phyloP scores from a whole-genome alignment of 1,140 invertebrate genomes.

The Hycleus phaleratus region DNA sequence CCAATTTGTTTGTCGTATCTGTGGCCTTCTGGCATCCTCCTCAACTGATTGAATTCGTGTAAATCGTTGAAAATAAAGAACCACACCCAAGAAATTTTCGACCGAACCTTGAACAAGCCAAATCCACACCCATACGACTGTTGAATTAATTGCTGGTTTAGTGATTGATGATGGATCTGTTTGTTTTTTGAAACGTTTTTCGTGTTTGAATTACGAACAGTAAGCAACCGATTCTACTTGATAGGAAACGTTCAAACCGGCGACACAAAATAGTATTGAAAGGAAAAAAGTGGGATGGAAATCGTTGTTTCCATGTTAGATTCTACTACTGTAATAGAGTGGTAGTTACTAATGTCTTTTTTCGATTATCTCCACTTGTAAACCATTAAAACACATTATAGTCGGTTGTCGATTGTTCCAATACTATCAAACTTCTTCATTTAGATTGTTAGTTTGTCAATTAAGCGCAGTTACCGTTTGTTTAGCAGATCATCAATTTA shows the following conservation, averaged over 20 bases:
- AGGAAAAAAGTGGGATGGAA: neutral
- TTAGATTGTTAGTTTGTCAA: too few species aligned
- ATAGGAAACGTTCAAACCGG: neutral
- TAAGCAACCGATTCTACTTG: too few species aligned
- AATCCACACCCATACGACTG: neutral
- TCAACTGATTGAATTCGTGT: neutral
- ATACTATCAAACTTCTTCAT: too few species aligned
- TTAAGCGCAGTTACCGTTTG: too few species aligned
- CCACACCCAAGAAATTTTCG: too few species aligned
- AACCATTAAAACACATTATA: neutral
- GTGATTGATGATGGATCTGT: slow-evolving; percentile 9
- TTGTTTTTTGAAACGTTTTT: slow-evolving; percentile 15
- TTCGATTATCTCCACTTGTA: slow-evolving; percentile 3
- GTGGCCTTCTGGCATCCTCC: slow-evolving; percentile 4
- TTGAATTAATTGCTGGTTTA: slow-evolving; percentile 3
- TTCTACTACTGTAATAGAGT: too few species aligned
- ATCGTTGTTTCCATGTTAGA: neutral
- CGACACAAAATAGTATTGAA: too few species aligned
- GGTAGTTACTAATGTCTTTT: slow-evolving; percentile 4
- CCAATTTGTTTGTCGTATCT: slow-evolving; percentile 7
- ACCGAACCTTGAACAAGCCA: too few species aligned
- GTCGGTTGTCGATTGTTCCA: too few species aligned
- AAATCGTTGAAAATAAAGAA: too few species aligned
- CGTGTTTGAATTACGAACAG: neutral
- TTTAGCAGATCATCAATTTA: too few species aligned